Conservation (phyloP, 2,888 invertebrate species). For the Iselma pallidipennis region DNA sequence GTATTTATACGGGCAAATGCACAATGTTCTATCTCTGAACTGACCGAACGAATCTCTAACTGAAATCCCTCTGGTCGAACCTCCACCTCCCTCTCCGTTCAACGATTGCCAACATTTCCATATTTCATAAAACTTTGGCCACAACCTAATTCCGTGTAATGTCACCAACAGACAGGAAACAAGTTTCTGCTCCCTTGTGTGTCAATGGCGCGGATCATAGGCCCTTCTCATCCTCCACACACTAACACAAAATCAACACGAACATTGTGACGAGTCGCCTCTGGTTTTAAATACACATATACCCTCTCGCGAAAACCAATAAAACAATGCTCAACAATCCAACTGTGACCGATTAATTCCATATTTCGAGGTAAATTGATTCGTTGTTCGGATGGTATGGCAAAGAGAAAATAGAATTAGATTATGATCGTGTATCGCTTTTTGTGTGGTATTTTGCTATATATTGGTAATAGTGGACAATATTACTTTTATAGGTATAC, state of each 20-base stretch:
- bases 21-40: constrained; percentile 23
- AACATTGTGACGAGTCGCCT: neutral
- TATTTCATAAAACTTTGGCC: constrained; percentile 53
- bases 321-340: neutral
- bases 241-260: neutral
- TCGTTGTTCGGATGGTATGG: neutral
- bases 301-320: neutral
- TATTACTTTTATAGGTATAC: neutral
- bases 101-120: constrained; percentile 50
- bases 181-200: constrained; percentile 14
- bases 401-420: neutral
- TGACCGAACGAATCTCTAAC: neutral
- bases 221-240: neutral
- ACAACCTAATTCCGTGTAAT: constrained; percentile 41
- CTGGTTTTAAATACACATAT: neutral
- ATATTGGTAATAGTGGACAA: neutral
- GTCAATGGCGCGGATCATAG: neutral
- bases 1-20: constrained; percentile 46
- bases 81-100: constrained; percentile 35
- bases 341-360: neutral
- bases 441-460: neutral
- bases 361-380: neutral
- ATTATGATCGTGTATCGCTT: neutral
- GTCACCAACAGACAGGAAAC: constrained; percentile 30
- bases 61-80: neutral